Conservation (phyloP, 2,888 invertebrate species). For the Stenurella melanura region DNA sequence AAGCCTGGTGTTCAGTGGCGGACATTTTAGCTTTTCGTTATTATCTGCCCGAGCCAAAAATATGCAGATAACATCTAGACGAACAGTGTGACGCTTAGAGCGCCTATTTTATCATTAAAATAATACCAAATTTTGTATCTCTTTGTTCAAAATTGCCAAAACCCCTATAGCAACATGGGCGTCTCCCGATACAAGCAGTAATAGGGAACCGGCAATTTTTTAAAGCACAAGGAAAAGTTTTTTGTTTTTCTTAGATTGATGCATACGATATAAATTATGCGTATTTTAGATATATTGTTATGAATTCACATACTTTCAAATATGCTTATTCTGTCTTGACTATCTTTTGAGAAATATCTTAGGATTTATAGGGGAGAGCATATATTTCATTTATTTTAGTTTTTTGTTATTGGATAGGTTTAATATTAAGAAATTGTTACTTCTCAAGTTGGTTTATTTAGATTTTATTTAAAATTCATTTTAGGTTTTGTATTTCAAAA, state of each 20-base stretch:
- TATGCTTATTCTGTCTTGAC: too few relatives aligned
- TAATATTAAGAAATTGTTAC: too few relatives aligned
- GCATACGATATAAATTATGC: background rate
- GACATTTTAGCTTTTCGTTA: slow-evolving; percentile 55
- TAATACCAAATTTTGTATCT: slow-evolving; percentile 44
- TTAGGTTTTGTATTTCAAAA: too few relatives aligned
- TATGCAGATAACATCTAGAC: slow-evolving; percentile 53
- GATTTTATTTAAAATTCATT: too few relatives aligned
- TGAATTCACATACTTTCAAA: too few relatives aligned
- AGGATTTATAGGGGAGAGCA: too few relatives aligned
- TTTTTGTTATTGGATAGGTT: too few relatives aligned
- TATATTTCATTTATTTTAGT: too few relatives aligned
- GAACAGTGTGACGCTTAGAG: slow-evolving; percentile 44
- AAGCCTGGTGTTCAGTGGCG: slow-evolving; percentile 58
- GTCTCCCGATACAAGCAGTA: background rate
- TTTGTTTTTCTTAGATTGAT: background rate
- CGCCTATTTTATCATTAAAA: slow-evolving; percentile 47
- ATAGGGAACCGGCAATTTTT: background rate
- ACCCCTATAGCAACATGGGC: background rate
- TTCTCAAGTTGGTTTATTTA: too few relatives aligned
- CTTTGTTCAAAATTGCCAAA: slow-evolving; percentile 22
- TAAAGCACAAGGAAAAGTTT: too few relatives aligned
- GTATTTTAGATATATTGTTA: too few relatives aligned
- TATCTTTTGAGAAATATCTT: too few relatives aligned
- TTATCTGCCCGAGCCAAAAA: slow-evolving; percentile 54